Base-by-base conservation (phyloP, 2,888 invertebrate species). In the Dasypogon diadema region DNA sequence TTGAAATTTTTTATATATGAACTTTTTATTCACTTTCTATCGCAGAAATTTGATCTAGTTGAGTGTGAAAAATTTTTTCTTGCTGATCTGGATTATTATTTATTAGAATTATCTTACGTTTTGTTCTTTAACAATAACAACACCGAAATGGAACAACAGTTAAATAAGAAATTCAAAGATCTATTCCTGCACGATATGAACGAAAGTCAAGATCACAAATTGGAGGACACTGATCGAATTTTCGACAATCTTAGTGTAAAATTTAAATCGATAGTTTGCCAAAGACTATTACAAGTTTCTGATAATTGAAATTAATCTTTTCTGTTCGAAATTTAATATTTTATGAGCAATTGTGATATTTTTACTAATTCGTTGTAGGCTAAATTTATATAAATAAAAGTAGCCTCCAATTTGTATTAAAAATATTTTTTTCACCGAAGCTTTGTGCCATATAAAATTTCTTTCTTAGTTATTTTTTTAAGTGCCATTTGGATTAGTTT, bases 1-100 rank as follows among this genome's bases (percentile, higher is more conserved):
- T 81, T 86, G 42, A 85, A 86, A 81, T 84, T 83, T 80, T 83
- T 85, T 68, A 86, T 86, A 77, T 85, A 85, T 79, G 83, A 85
- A 74, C 80, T 86, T 79, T 83, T 86, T 78, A 79, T 81, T 74
- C 85, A 86, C 79, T 86, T 86, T 76, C 79, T 86, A 68, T 81
- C 80, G 10, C 83, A 80, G 68, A 83, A 84, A 76, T 83, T 84
- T 74, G 84, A 85, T 78, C 80, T 86, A 77, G 79, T 80, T 12
- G 83, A 84, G 56, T 84, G 86, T 42, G 86, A 86, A 75, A 82
- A 83, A 6, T 86, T 84, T 79, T 85, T 86, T 76, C 80, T 86
- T 77, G 80, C 80, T 76, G 85, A 86, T 82, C 80, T 86, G 75
- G 86, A 86, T 72, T 85, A 85, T 78, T 86, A 86, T 80, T 79